Conservation (phyloP, 2,113 vertebrate genomes). For the Epinephelus lanceolatus region DNA sequence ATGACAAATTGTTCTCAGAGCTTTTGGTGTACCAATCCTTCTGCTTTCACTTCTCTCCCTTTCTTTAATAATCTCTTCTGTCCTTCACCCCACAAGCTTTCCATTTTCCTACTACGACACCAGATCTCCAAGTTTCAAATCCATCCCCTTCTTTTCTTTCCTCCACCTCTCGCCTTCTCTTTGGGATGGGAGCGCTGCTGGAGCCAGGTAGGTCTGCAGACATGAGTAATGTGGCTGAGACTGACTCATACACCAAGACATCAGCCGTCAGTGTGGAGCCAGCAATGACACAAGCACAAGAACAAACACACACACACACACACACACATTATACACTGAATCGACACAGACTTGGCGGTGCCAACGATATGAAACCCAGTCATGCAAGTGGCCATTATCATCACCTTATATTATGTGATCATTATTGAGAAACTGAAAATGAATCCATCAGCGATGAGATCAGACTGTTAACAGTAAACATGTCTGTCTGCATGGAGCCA, state of each 20-base stretch:
- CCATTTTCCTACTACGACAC: neutral
- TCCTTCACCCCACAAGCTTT: neutral
- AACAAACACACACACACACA: conserved; percentile 12
- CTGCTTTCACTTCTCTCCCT: conserved; percentile 27
- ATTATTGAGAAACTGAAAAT: conserved; percentile 56
- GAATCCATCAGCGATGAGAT: conserved; percentile 62
- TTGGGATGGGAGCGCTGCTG: conserved; percentile 48
- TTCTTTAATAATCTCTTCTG: neutral
- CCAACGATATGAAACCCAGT: conserved; percentile 59
- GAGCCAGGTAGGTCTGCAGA: conserved; percentile 79
- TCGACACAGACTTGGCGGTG: conserved; percentile 69
- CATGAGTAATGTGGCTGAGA: conserved; percentile 78
- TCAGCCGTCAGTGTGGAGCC: conserved; percentile 81
- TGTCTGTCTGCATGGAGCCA: neutral
- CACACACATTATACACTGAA: conserved; percentile 40
- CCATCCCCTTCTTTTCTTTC: conserved; percentile 1
- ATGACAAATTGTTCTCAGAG: neutral
- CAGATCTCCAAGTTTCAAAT: neutral
- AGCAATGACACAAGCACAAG: conserved; percentile 71
- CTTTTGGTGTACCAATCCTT: neutral
- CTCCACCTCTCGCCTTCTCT: conserved; percentile 17
- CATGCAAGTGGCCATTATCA: conserved; percentile 57
- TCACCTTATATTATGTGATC: conserved; percentile 59
- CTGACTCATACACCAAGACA: conserved; percentile 76
- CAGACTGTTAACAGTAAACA: conserved; percentile 63